Conservation (phyloP, 2,113 vertebrate species). For the Ailurus styani region DNA sequence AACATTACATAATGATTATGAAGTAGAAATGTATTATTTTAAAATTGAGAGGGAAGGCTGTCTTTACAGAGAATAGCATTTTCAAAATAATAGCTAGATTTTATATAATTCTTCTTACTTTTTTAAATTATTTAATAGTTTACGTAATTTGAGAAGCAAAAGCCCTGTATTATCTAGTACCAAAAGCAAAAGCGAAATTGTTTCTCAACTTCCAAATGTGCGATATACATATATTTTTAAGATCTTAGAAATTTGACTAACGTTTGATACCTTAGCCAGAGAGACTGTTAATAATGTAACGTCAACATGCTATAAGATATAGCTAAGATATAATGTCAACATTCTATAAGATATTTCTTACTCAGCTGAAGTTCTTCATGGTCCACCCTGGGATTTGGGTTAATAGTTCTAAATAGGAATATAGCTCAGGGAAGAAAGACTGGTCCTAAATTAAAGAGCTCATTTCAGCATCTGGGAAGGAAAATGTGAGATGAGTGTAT, state of each 20-base stretch:
- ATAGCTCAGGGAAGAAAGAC: background rate
- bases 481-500: constrained; percentile 2
- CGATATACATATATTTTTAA: background rate
- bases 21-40: constrained; percentile 15
- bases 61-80: background rate
- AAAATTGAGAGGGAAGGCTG: background rate
- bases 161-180: background rate
- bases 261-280: background rate
- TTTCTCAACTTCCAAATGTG: background rate
- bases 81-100: constrained; percentile 23
- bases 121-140: constrained; percentile 7
- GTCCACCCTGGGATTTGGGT: background rate
- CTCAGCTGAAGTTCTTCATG: background rate
- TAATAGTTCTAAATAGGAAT: background rate
- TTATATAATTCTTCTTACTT: constrained; percentile 7
- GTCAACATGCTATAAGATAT: background rate
- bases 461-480: background rate
- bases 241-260: background rate
- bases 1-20: background rate
- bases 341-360: background rate
- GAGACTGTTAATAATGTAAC: background rate
- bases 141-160: constrained; percentile 32
- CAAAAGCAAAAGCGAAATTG: background rate
- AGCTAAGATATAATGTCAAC: too few relatives aligned
- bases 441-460: background rate